These are phyloP conservation scores for Casuarius casuarius DNA, from an alignment of 2,113 vertebrate species.

Conservation along the genomic window DNA sequence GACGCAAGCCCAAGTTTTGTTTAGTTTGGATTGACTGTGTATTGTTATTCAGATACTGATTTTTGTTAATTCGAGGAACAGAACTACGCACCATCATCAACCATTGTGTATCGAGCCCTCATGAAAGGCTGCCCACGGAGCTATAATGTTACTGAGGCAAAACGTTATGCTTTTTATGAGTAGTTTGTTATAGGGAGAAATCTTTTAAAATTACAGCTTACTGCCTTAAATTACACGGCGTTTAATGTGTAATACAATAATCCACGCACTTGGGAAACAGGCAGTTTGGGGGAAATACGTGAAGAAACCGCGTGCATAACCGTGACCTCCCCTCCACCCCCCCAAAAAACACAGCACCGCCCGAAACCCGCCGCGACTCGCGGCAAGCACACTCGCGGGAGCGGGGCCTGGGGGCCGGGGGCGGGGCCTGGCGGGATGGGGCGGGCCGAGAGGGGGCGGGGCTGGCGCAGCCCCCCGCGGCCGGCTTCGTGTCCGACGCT, in stretches of 20 bases:
- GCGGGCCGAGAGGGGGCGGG: not conserved
- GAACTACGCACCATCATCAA: too few relatives aligned
- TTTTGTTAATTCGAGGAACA: not conserved
- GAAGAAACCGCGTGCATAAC: not conserved
- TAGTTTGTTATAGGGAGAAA: fast-evolving
- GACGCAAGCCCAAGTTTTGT: conserved; percentile 30
- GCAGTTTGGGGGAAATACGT: too few relatives aligned
- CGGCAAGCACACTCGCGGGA: too few relatives aligned
- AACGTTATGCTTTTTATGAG: fast-evolving
- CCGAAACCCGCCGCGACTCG: not conserved
- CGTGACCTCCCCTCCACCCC: too few relatives aligned
- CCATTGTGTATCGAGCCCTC: not conserved
- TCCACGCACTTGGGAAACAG: too few relatives aligned
- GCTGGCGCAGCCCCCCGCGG: fast-evolving
- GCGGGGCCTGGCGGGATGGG: not conserved
- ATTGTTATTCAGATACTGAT: not conserved
- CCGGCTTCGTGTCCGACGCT: not conserved
- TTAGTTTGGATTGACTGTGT: not conserved
- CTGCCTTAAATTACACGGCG: not conserved
- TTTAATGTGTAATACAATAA: fast-evolving
- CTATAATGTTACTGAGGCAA: not conserved
- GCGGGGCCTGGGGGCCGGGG: not conserved
- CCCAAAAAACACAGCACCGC: too few relatives aligned
- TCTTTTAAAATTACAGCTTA: not conserved
- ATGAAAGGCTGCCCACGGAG: not conserved